phyloP scores from a whole-genome alignment of 2,888 invertebrate genomes.

The Chironomus tentans region DNA sequence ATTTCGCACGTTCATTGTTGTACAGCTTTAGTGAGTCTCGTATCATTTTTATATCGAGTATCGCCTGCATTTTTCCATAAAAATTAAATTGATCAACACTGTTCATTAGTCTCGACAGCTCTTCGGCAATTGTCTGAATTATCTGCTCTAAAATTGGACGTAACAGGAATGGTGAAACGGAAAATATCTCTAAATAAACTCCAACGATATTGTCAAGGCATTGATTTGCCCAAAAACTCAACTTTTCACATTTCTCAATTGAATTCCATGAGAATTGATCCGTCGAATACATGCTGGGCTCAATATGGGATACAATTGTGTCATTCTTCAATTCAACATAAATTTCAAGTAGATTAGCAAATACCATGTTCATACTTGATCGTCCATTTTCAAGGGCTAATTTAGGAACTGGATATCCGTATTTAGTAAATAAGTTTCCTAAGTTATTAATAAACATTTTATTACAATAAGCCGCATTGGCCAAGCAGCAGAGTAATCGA shows the following conservation, averaged over 20 bases:
- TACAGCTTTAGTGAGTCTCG: constrained; percentile 56
- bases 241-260: constrained; percentile 63
- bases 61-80: constrained; percentile 67
- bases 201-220: constrained; percentile 69
- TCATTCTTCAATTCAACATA: constrained; percentile 87
- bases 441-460: constrained; percentile 64
- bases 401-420: constrained; percentile 66
- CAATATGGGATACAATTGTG: constrained; percentile 59
- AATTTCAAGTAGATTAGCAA: constrained; percentile 56
- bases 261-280: constrained; percentile 52
- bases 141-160: constrained; percentile 64
- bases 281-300: constrained; percentile 34
- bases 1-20: constrained; percentile 55
- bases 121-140: constrained; percentile 86
- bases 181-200: constrained; percentile 44
- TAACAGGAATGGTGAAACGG: constrained; percentile 67
- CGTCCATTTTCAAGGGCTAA: constrained; percentile 60
- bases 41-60: constrained; percentile 63
- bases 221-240: constrained; percentile 82
- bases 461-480: constrained; percentile 80
- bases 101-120: constrained; percentile 77
- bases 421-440: constrained; percentile 54
- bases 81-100: constrained; percentile 62
- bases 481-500: constrained; percentile 71
- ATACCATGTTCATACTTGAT: constrained; percentile 47